phyloP scores from a whole-genome alignment of 2,797 vertebrate species.

The Pogonophryne albipinna region DNA sequence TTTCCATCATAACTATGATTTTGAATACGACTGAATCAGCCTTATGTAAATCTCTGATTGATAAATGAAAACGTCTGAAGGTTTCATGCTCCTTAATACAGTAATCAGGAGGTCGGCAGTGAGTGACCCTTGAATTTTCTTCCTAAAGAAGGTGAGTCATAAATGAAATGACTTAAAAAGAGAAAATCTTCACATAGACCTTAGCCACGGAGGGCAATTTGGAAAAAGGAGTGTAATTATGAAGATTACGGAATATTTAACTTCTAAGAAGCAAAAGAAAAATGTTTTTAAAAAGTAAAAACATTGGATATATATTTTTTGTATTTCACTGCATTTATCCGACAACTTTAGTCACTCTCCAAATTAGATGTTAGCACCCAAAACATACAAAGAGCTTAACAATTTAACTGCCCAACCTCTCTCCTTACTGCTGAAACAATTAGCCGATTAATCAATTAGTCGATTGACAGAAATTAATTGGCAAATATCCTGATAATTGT shows the following conservation, averaged over 20 bases:
- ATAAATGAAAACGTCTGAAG: neutral
- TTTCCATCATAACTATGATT: neutral
- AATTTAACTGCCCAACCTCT: too few relatives aligned
- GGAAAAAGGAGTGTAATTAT: conserved; percentile 8
- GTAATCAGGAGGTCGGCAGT: conserved; percentile 2
- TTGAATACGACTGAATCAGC: neutral
- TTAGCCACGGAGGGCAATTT: neutral
- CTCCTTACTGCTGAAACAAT: neutral
- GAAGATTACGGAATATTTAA: neutral
- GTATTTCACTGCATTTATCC: too few relatives aligned
- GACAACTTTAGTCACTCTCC: too few relatives aligned
- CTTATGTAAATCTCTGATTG: neutral
- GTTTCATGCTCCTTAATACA: neutral
- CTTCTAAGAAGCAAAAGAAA: too few relatives aligned
- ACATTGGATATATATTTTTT: too few relatives aligned
- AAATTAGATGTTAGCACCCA: too few relatives aligned
- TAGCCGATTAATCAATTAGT: neutral
- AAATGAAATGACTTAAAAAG: conserved; percentile 3
- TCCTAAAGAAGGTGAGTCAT: conserved; percentile 4
- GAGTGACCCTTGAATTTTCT: conserved; percentile 30
- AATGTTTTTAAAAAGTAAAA: neutral
- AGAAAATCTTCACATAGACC: conserved; percentile 10
- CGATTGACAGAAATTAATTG: neutral
- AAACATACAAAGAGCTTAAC: too few relatives aligned
- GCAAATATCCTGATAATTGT: neutral